Percentiles rank a stretch among this genome's conserved stretches.
These are phyloP conservation scores for Alloplasta piceator DNA, from an alignment of 2,888 invertebrate genomes.

Conservation along the genomic window DNA sequence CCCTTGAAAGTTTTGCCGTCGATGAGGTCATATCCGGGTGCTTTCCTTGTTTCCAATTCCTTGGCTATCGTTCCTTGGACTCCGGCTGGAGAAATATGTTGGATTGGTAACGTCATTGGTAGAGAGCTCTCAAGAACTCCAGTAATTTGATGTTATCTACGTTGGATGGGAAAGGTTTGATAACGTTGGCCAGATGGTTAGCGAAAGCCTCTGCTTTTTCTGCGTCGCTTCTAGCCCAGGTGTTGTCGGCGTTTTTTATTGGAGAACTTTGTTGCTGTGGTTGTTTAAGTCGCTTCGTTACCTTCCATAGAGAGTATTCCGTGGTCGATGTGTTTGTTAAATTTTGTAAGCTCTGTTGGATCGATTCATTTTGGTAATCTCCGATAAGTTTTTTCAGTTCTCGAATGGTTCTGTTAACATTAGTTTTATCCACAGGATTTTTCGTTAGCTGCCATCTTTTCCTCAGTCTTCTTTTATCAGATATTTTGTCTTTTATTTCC, in stretches of 20 bases:
- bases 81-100: slow-evolving; percentile 21
- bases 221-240: slow-evolving; percentile 56
- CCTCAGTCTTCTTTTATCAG: slow-evolving; percentile 60
- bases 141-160: background rate
- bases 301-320: slow-evolving; percentile 54
- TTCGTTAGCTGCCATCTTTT: slow-evolving; percentile 62
- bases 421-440: slow-evolving; percentile 61
- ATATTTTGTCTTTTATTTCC: slow-evolving; percentile 56
- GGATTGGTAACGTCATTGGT: slow-evolving; percentile 22
- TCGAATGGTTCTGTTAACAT: slow-evolving; percentile 53
- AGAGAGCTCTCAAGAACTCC: slow-evolving; percentile 7
- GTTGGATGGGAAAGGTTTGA: slow-evolving; percentile 17
- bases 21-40: slow-evolving; percentile 2
- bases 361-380: slow-evolving; percentile 44
- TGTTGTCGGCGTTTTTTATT: slow-evolving; percentile 36
- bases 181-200: slow-evolving; percentile 56
- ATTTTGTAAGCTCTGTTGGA: slow-evolving; percentile 6
- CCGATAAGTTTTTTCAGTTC: slow-evolving; percentile 55
- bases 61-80: slow-evolving; percentile 1
- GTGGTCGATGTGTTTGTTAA: slow-evolving; percentile 23
- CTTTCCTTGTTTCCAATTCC: slow-evolving; percentile 25
- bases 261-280: slow-evolving; percentile 49
- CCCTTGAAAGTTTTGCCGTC: slow-evolving; percentile 20
- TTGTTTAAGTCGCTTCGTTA: slow-evolving; percentile 53
- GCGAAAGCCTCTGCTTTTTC: slow-evolving; percentile 58